These are phyloP conservation scores for Linnaemya vulpina DNA, from an alignment of 2,888 invertebrate genomes.

Conservation along the genomic window DNA sequence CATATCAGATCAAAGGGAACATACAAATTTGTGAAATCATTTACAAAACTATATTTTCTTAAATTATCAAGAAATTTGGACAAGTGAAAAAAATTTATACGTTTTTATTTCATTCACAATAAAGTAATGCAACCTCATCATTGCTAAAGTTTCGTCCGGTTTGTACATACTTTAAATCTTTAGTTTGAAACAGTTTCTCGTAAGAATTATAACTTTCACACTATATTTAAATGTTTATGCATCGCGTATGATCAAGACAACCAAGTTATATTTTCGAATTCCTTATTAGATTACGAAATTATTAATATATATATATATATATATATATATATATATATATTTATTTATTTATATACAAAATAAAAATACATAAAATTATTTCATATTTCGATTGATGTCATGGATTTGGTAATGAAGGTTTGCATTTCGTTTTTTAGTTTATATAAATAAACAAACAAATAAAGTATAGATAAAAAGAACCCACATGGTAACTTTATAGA, in stretches of 20 bases:
- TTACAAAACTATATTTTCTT: too few species aligned
- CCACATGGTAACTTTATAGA: conserved; percentile 37
- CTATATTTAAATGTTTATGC: neutral
- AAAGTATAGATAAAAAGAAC: conserved; percentile 35
- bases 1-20: too few species aligned
- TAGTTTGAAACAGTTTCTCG: neutral
- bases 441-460: conserved; percentile 37
- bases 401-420: conserved; percentile 55
- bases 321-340: too few species aligned
- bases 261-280: conserved; percentile 10
- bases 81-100: too few species aligned
- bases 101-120: too few species aligned
- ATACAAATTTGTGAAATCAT: too few species aligned
- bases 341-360: conserved; percentile 11
- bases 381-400: conserved; percentile 48
- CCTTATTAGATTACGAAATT: conserved; percentile 15
- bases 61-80: too few species aligned
- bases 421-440: conserved; percentile 12
- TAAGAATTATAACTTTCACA: neutral
- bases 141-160: too few species aligned
- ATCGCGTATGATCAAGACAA: conserved; percentile 28
- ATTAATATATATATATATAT: too few species aligned
- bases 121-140: too few species aligned
- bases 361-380: conserved; percentile 18
- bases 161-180: too few species aligned